Percentiles rank a stretch among this genome's conserved stretches.
Evolutionary conservation across 2,113 vertebrate species (phyloP).

Genomic region (Solea senegalensis): DNA sequence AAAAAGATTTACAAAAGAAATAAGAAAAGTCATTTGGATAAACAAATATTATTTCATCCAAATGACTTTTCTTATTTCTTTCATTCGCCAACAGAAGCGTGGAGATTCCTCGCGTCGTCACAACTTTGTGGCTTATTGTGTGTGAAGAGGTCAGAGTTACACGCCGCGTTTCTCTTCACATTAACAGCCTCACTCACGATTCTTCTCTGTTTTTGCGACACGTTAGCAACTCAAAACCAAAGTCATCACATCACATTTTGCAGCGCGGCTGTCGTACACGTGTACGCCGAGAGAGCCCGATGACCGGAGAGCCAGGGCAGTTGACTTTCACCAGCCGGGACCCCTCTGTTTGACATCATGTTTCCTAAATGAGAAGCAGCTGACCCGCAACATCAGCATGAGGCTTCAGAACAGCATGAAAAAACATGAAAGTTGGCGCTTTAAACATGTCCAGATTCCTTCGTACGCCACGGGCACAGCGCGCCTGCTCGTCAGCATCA

Average conservation of each 20-base stretch:
- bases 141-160: not conserved
- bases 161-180: not conserved
- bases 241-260: not conserved
- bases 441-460: conserved; percentile 80
- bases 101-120: too few relatives aligned
- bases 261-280: not conserved
- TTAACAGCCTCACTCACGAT: not conserved
- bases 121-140: too few relatives aligned
- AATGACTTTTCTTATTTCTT: not conserved
- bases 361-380: conserved; percentile 76
- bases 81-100: too few relatives aligned
- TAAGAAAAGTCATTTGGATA: too few relatives aligned
- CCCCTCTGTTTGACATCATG: conserved; percentile 76
- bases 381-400: conserved; percentile 69
- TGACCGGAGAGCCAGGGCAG: conserved; percentile 38
- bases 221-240: not conserved
- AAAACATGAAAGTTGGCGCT: conserved; percentile 73
- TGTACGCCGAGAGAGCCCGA: conserved; percentile 11
- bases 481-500: conserved; percentile 70
- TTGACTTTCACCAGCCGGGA: conserved; percentile 60
- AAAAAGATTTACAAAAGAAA: too few relatives aligned
- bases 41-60: too few relatives aligned
- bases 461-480: conserved; percentile 64
- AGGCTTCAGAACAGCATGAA: conserved; percentile 66
- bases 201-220: not conserved